Conservation (phyloP, 2,888 invertebrate species). For the Drosophila atripex region DNA sequence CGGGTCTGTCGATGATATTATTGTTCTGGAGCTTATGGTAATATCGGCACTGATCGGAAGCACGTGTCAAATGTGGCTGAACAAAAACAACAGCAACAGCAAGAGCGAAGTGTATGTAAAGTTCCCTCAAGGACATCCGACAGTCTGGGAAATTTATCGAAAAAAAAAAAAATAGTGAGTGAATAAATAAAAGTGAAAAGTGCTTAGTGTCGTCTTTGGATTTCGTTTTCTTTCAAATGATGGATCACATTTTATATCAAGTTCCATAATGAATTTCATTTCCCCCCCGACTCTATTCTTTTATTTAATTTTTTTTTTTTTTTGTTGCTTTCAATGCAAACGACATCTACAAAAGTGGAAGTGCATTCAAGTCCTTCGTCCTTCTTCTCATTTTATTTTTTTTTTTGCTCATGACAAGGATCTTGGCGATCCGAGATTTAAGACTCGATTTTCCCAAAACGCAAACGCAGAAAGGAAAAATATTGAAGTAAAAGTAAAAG, state of each 20-base stretch:
- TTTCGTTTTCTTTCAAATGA: constrained; percentile 40
- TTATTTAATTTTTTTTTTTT: background rate
- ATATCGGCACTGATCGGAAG: constrained; percentile 78
- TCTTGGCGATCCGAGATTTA: constrained; percentile 65
- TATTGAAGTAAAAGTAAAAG: constrained; percentile 12
- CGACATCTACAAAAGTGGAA: constrained; percentile 63
- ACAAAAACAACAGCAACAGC: too few species aligned
- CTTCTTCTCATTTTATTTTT: constrained; percentile 17
- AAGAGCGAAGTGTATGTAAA: background rate
- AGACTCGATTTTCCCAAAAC: constrained; percentile 68
- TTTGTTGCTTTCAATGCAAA: constrained; percentile 37
- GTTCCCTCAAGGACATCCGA: constrained; percentile 16
- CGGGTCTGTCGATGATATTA: constrained; percentile 7
- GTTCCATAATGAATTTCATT: constrained; percentile 18
- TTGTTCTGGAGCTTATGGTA: constrained; percentile 57
- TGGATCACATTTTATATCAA: constrained; percentile 54
- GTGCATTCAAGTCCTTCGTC: constrained; percentile 65
- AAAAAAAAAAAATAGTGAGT: background rate
- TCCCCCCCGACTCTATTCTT: constrained; percentile 8
- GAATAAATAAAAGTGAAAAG: constrained; percentile 32
- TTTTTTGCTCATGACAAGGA: constrained; percentile 63
- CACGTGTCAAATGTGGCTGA: constrained; percentile 82
- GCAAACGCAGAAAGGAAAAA: constrained; percentile 42
- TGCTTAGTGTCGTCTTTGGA: constrained; percentile 5
- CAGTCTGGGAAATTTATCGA: background rate